phyloP scores from a whole-genome alignment of 2,797 vertebrate species.

The Malacoraja senta region DNA sequence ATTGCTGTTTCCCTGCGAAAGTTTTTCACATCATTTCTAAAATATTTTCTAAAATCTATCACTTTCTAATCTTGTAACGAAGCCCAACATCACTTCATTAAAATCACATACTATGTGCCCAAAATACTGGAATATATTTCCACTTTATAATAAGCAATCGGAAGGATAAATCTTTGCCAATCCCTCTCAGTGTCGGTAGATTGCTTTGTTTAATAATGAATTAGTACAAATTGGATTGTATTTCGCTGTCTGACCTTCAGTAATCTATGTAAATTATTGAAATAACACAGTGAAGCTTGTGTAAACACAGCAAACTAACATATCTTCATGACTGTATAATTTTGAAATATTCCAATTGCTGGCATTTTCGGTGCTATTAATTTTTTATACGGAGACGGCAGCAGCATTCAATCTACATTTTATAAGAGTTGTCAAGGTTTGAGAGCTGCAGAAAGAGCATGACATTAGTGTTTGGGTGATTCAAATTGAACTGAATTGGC shows the following conservation, averaged over 20 bases:
- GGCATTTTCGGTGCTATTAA: constrained; percentile 35
- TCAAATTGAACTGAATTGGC: neutral
- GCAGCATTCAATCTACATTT: constrained; percentile 34
- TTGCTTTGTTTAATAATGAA: constrained; percentile 54
- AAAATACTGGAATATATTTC: constrained; percentile 17
- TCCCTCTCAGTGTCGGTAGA: constrained; percentile 40
- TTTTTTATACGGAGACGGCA: constrained; percentile 33
- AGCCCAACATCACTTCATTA: neutral
- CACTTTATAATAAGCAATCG: constrained; percentile 29
- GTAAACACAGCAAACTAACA: constrained; percentile 42
- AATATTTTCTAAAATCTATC: constrained; percentile 12
- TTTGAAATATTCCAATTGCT: constrained; percentile 38
- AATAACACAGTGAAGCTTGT: constrained; percentile 41
- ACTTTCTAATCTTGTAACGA: neutral
- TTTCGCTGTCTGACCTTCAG: constrained; percentile 45
- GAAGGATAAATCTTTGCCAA: constrained; percentile 38
- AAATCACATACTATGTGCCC: neutral
- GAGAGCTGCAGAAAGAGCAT: constrained; percentile 25
- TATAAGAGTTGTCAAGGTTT: constrained; percentile 31
- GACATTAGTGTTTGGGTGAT: constrained; percentile 28
- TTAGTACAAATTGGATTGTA: constrained; percentile 52
- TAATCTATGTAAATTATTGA: constrained; percentile 53
- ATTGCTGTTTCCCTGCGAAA: neutral
- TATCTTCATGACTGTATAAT: constrained; percentile 37
- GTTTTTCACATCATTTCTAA: neutral